A percentile compares a stretch with the other conserved stretches of the same genome.
phyloP scores from a whole-genome alignment of 2,888 invertebrate genomes.

The Amblyteles armatorius region DNA sequence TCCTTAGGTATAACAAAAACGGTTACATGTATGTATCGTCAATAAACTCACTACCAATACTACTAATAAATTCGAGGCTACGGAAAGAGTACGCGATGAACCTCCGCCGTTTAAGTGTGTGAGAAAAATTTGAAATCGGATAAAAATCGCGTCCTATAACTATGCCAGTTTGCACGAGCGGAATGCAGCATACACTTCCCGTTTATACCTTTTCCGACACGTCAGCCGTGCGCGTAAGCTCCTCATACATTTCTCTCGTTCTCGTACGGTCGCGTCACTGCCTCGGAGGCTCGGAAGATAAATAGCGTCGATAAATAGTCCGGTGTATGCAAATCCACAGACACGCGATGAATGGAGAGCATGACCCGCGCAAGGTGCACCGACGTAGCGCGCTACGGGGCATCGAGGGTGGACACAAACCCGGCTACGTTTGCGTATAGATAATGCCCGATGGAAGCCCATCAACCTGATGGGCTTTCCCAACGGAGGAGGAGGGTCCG shows the following conservation, averaged over 20 bases:
- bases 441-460: constrained; percentile 20
- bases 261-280: constrained; percentile 9
- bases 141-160: constrained; percentile 12
- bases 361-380: constrained; percentile 25
- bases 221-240: constrained; percentile 30
- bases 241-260: constrained; percentile 28
- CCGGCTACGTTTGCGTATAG: not conserved
- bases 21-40: too few species aligned
- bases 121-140: not conserved
- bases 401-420: constrained; percentile 12
- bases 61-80: not conserved
- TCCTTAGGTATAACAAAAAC: too few species aligned
- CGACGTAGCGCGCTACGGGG: not conserved
- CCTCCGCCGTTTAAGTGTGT: not conserved
- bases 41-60: too few species aligned
- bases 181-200: constrained; percentile 4
- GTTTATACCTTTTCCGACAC: not conserved
- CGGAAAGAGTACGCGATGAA: not conserved
- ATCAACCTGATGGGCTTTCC: constrained; percentile 48
- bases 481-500: not conserved
- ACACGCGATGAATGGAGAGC: constrained; percentile 26
- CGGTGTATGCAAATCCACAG: constrained; percentile 38
- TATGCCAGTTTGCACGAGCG: not conserved
- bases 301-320: constrained; percentile 59
- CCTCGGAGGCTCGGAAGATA: constrained; percentile 33